A percentile compares a stretch with the other conserved stretches of the same genome.
These are phyloP conservation scores for Nemurella pictetii DNA, from an alignment of 2,888 invertebrate species.

Conservation along the genomic window DNA sequence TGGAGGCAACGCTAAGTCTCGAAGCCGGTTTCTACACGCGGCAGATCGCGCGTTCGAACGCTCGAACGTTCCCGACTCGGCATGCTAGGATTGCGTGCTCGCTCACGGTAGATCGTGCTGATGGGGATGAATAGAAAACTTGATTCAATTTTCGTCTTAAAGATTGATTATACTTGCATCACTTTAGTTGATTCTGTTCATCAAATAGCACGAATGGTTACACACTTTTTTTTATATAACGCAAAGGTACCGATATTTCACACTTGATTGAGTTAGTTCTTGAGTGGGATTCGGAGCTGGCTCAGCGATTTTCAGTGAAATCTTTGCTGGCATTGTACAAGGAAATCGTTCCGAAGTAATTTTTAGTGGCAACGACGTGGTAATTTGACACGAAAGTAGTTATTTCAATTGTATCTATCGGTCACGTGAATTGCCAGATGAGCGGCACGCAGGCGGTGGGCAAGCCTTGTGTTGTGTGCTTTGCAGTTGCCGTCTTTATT, in stretches of 20 bases:
- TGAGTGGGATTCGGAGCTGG: background rate
- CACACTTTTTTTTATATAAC: background rate
- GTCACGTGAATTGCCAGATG: background rate
- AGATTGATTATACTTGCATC: conserved; percentile 31
- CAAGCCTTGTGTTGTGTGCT: background rate
- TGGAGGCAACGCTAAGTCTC: background rate
- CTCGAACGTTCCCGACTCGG: background rate
- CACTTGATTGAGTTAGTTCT: background rate
- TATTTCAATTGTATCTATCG: background rate
- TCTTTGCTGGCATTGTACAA: background rate
- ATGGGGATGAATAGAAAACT: conserved; percentile 32
- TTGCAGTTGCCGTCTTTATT: background rate
- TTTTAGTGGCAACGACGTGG: background rate
- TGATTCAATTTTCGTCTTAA: conserved; percentile 33
- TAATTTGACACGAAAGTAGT: background rate
- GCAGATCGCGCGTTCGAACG: background rate
- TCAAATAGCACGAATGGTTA: conserved; percentile 30
- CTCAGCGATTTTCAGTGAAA: background rate
- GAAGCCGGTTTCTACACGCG: background rate
- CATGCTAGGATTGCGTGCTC: conserved; percentile 9
- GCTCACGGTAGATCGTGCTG: conserved; percentile 24
- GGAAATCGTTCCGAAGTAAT: background rate
- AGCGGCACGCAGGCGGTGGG: background rate
- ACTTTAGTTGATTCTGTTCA: conserved; percentile 30
- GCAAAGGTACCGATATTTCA: background rate